Evolutionary conservation across 1,140 invertebrate genomes (phyloP).

Genomic region (Drosophila nigrodunni): DNA sequence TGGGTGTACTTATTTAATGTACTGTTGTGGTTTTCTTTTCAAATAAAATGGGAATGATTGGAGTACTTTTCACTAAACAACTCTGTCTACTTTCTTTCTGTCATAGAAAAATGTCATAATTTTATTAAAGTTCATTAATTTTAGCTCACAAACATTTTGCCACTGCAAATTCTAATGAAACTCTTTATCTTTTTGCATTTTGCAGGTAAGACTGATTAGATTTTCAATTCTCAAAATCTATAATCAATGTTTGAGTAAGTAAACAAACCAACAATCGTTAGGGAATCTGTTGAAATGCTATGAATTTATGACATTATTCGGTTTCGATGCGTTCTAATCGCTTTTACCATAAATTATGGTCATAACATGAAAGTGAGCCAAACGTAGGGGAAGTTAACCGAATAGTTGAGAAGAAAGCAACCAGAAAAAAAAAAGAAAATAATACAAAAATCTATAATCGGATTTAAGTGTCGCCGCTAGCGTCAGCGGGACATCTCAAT

Average conservation of each 20-base stretch:
- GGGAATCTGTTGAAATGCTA: constrained; percentile 28
- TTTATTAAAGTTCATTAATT: not conserved
- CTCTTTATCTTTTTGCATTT: constrained; percentile 32
- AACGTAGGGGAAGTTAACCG: constrained; percentile 23
- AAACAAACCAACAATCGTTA: constrained; percentile 6
- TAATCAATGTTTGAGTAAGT: constrained; percentile 7
- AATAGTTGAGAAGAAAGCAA: too few species aligned
- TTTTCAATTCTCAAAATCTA: constrained; percentile 17
- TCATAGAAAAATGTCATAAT: not conserved
- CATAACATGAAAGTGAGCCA: constrained; percentile 54
- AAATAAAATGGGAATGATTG: too few species aligned
- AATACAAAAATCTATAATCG: constrained; percentile 68
- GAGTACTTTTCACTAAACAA: too few species aligned
- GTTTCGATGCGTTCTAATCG: constrained; percentile 59
- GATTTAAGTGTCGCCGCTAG: constrained; percentile 64
- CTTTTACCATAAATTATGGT: constrained; percentile 74
- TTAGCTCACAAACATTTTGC: not conserved
- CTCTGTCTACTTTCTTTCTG: too few species aligned
- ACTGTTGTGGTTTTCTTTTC: not conserved
- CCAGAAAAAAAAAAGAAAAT: constrained; percentile 7
- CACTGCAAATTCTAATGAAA: constrained; percentile 10
- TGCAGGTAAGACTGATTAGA: constrained; percentile 72
- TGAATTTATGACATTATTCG: constrained; percentile 55
- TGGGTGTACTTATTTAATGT: not conserved
- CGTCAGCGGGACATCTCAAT: constrained; percentile 81